phyloP scores from a whole-genome alignment of 2,888 invertebrate species.

The Rotaria magnacalcarata region DNA sequence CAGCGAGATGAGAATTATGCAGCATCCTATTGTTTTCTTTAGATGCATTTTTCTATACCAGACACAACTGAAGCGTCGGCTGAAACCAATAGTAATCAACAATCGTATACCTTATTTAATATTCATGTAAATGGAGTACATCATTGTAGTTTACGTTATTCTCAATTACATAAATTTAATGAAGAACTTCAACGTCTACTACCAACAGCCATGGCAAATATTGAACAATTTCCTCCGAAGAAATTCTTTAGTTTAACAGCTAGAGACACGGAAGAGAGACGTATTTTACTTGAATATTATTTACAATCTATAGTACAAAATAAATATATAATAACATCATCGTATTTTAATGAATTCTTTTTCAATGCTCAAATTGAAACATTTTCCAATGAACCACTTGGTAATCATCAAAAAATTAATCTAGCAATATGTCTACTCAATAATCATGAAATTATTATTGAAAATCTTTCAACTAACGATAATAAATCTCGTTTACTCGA shows the following conservation, averaged over 20 bases:
- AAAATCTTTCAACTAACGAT: not conserved
- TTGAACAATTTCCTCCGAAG: constrained; percentile 85
- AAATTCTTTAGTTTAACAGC: constrained; percentile 74
- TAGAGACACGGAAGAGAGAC: constrained; percentile 79
- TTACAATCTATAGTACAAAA: constrained; percentile 66
- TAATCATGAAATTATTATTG: not conserved
- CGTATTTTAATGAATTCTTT: constrained; percentile 1
- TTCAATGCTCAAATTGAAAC: not conserved
- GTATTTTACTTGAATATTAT: constrained; percentile 80
- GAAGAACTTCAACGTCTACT: constrained; percentile 61
- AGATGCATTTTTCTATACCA: constrained; percentile 35
- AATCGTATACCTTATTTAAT: constrained; percentile 69
- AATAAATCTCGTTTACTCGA: not conserved
- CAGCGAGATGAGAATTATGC: no score
- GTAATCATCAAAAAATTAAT: not conserved
- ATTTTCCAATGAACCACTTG: not conserved
- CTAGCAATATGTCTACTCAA: not conserved
- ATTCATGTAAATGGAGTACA: constrained; percentile 91
- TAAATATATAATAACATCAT: not conserved
- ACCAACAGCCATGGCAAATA: constrained; percentile 49
- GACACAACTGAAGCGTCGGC: not conserved
- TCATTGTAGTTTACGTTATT: constrained; percentile 87
- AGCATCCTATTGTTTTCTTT: not conserved
- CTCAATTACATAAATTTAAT: constrained; percentile 81
- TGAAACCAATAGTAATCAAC: not conserved